Evolutionary conservation across 53 echinoderm and acorn worm species (phyloP).

Genomic region (Patiria pectinifera): DNA sequence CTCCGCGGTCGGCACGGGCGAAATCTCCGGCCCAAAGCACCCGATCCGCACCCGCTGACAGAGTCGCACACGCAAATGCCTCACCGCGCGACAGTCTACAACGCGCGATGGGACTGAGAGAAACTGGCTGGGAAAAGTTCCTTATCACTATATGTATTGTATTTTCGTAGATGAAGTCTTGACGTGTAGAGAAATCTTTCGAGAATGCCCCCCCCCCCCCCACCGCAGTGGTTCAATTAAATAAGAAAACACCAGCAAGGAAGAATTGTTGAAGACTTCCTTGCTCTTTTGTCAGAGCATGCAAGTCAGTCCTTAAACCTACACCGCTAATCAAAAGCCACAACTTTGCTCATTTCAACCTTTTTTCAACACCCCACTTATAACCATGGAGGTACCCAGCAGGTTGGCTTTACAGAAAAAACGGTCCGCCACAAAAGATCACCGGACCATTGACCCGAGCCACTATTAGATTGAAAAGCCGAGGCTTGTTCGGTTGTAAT

Average conservation of each 20-base stretch:
- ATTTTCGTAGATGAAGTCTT: background rate
- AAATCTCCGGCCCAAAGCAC: slow-evolving; percentile 10
- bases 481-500: background rate
- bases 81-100: background rate
- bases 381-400: background rate
- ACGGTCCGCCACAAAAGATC: background rate
- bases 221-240: background rate
- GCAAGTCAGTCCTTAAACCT: background rate
- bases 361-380: background rate
- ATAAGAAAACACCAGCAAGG: background rate
- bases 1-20: slow-evolving; percentile 19
- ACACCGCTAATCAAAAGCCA: slow-evolving; percentile 14
- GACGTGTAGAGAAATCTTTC: background rate
- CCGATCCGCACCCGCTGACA: slow-evolving; percentile 30
- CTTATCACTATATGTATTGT: too few species aligned
- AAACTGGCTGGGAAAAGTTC: background rate
- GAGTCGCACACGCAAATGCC: slow-evolving; percentile 49
- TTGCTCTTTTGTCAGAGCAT: background rate
- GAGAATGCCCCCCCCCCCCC: background rate
- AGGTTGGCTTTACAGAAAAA: background rate
- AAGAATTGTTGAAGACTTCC: background rate
- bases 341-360: slow-evolving; percentile 31
- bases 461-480: background rate
- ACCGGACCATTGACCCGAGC: background rate
- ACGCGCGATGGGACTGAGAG: background rate